Evolutionary conservation across 1,140 invertebrate genomes (phyloP), one percentile per base, ranked within the genome.

Genomic region (Holcopasites calliopsidis): DNA sequence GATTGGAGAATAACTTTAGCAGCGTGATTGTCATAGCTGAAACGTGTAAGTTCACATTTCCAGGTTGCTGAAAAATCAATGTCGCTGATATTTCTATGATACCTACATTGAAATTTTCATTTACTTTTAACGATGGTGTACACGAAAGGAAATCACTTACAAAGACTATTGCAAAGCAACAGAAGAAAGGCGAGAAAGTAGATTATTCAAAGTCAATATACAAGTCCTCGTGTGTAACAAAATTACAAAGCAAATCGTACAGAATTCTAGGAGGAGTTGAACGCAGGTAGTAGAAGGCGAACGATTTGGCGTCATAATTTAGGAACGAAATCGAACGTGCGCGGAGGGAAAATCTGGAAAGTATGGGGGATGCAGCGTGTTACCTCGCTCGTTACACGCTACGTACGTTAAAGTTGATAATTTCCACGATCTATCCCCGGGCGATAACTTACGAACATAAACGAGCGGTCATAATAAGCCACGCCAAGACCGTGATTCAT

Each of bases 381-480:
- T 62, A 13, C 31, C 5, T 13, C 13, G n/a, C 38, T 74, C 61
- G 38, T 65, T 52, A 26, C 49, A 55, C 35, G 44, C n/a, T 72
- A 61, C 11, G 42, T 10, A 38, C 42, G 35, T 66, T 26, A 54
- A 54, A 72, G 21, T 58, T 31, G 64, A 77, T 55, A 71, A 77
- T 82, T 69, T 68, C 50, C 28, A 77, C 79, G 44, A 64, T 82
- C 52, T 77, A 70, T 82, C 35, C 58, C 44, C 44, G 55, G 44
- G 31, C 58, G 40, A 70, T 70, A 82, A 83, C 58, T 82, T 66
- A 65, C 35, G 57, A 52, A 62, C 64, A 73, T 78, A 82, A 82
- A 82, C 75, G 52, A 65, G 52, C 80, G 68, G 64, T 78, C 80
- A 49, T 78, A 83, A 82, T 83, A 78, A 83, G 75, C 80, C 62